Evolutionary conservation across 2,797 vertebrate species (phyloP).

Genomic region (Syndactyla subalaris): DNA sequence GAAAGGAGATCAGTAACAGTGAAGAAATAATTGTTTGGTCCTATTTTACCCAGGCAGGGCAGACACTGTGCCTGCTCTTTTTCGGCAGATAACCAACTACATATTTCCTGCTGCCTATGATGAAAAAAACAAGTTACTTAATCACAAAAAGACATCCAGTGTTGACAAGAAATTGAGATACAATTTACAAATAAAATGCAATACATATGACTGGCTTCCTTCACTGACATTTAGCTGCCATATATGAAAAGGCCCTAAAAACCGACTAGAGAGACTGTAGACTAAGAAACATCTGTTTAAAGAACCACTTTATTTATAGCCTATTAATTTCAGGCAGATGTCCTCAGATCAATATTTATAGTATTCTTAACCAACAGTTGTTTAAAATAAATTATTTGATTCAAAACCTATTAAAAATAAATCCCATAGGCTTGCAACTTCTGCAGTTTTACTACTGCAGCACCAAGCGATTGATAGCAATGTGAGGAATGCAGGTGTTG

Average conservation of each 20-base stretch:
- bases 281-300: not conserved
- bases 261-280: not conserved
- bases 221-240: not conserved
- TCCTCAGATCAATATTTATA: slow-evolving; percentile 1
- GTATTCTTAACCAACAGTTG: not conserved
- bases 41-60: not conserved
- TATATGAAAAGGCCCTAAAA: not conserved
- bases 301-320: not conserved
- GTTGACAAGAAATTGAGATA: slow-evolving; percentile 20
- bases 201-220: not conserved
- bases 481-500: slow-evolving; percentile 42
- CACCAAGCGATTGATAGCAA: not conserved
- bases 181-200: slow-evolving; percentile 15
- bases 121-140: not conserved
- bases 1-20: not conserved
- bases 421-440: not conserved
- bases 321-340: slow-evolving; percentile 17
- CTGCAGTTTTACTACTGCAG: not conserved
- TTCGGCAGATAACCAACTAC: not conserved
- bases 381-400: not conserved
- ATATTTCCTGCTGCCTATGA: not conserved
- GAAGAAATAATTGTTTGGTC: not conserved
- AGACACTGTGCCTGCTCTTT: not conserved
- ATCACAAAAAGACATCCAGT: not conserved
- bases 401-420: slow-evolving; percentile 17